A percentile compares a stretch with the other conserved stretches of the same genome.
phyloP scores from a whole-genome alignment of 37 sponge, comb jelly and placozoan genomes.

The Amphimedon queenslandica region DNA sequence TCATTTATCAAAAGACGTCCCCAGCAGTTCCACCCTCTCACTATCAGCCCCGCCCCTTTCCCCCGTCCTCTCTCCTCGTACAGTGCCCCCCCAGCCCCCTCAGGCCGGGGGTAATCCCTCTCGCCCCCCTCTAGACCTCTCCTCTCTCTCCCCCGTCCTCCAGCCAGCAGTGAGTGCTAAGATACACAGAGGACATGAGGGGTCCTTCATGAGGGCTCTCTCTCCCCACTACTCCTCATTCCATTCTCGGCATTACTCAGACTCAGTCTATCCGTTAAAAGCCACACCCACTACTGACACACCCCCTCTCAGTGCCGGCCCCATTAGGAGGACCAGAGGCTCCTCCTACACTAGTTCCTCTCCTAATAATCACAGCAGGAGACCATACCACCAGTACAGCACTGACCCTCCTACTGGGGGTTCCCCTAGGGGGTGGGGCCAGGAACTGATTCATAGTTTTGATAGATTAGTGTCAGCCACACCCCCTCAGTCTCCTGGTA shows the following conservation, averaged over 20 bases:
- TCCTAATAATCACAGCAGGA: too few species aligned
- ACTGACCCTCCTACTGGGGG: too few species aligned
- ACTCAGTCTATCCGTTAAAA: background rate
- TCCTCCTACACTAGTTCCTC: too few species aligned
- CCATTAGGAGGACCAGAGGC: too few species aligned
- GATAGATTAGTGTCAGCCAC: too few species aligned
- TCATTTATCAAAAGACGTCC: background rate
- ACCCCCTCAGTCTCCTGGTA: too few species aligned
- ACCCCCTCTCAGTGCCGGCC: background rate
- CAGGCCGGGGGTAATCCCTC: background rate
- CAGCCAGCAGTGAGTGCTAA: too few species aligned
- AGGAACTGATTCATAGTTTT: too few species aligned
- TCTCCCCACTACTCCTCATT: background rate
- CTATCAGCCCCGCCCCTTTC: background rate
- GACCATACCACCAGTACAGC: too few species aligned
- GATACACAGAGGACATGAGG: too few species aligned
- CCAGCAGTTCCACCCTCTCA: background rate
- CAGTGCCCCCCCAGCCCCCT: background rate
- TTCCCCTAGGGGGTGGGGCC: too few species aligned
- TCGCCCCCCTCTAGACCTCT: background rate
- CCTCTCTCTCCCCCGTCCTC: background rate
- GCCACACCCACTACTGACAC: slow-evolving; percentile 6
- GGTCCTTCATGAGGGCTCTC: background rate
- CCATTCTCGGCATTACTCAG: too few species aligned
- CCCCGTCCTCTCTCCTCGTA: background rate